A percentile compares a stretch with the other conserved stretches of the same genome.
Conservation (phyloP, 1,140 invertebrate species). For the Oryzaephilus surinamensis region DNA sequence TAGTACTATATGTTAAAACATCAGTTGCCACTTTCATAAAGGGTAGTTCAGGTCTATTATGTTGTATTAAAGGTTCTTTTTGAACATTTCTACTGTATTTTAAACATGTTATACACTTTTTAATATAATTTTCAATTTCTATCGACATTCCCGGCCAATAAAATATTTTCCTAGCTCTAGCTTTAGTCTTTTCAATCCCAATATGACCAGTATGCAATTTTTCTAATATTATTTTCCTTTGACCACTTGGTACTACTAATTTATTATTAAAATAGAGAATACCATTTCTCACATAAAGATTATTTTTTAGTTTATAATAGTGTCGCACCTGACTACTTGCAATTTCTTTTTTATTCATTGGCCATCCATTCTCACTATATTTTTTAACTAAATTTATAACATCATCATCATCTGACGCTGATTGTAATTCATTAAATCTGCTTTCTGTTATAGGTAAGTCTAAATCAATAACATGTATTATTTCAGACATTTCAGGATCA, state of each 20-base stretch:
- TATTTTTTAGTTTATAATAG: too few species aligned
- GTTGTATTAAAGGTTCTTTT: slow-evolving; percentile 30
- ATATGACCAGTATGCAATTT: slow-evolving; percentile 14
- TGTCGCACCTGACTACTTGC: too few species aligned
- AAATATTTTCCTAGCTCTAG: slow-evolving; percentile 12
- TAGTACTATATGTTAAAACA: slow-evolving; percentile 19
- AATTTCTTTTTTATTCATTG: too few species aligned
- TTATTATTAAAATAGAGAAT: slow-evolving; percentile 9
- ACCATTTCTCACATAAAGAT: too few species aligned
- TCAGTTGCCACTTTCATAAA: slow-evolving; percentile 30
- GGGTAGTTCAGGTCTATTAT: slow-evolving; percentile 25
- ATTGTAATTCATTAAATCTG: too few species aligned
- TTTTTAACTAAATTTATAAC: too few species aligned
- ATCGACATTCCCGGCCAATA: slow-evolving; percentile 35
- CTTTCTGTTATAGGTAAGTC: too few species aligned
- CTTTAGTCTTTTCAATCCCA: slow-evolving; percentile 15
- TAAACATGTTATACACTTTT: slow-evolving; percentile 30
- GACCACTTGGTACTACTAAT: slow-evolving; percentile 6
- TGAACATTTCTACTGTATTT: slow-evolving; percentile 22
- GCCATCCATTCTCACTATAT: too few species aligned
- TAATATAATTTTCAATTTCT: slow-evolving; percentile 34
- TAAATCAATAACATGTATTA: too few species aligned
- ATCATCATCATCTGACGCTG: too few species aligned
- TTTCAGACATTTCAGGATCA: too few species aligned
- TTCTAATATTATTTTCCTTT: slow-evolving; percentile 9